Percentiles rank a stretch among this genome's conserved stretches.
Evolutionary conservation across 2,797 vertebrate genomes (phyloP).

Genomic region (Amazona ochrocephala): DNA sequence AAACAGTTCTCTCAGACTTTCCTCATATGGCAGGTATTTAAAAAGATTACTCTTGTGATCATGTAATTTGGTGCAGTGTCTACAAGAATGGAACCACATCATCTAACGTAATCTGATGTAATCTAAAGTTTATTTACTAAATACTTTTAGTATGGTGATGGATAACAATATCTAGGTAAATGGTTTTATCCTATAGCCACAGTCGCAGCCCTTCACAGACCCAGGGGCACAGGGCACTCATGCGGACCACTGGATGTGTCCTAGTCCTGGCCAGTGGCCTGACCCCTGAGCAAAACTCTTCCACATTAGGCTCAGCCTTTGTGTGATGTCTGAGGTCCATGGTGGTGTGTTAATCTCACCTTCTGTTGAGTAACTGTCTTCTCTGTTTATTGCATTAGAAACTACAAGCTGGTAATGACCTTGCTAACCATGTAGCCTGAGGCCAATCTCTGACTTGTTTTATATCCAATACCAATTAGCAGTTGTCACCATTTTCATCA

Average conservation of each 20-base stretch:
- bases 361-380: not conserved
- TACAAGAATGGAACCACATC: not conserved
- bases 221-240: not conserved
- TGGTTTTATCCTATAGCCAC: not conserved
- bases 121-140: not conserved
- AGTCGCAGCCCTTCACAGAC: not conserved
- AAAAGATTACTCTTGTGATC: not conserved
- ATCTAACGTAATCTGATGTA: not conserved
- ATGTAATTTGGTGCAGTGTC: not conserved
- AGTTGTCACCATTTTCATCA: not conserved
- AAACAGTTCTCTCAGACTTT: not conserved
- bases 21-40: not conserved
- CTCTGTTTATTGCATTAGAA: not conserved
- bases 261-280: not conserved
- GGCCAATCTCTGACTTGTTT: not conserved
- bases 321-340: not conserved
- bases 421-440: not conserved
- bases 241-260: not conserved
- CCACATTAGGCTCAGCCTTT: not conserved
- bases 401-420: not conserved
- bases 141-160: not conserved
- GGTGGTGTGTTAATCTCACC: accelerated
- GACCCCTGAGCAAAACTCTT: not conserved
- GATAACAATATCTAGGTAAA: not conserved
- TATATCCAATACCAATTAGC: not conserved